phyloP scores from a whole-genome alignment of 2,113 vertebrate genomes.

The Xiphophorus maculatus region DNA sequence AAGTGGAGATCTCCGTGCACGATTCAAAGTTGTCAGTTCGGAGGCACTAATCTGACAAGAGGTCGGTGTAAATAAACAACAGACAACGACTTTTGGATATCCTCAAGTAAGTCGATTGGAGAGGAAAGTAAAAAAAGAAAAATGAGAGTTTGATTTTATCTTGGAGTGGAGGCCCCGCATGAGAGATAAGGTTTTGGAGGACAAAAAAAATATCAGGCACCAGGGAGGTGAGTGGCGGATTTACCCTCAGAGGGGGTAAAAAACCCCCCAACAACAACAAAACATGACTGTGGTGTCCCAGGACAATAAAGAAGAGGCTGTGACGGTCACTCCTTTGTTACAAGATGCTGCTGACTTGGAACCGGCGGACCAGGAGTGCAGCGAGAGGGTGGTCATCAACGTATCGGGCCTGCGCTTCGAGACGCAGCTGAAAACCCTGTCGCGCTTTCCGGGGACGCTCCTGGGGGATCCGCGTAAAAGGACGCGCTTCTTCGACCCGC shows the following conservation, averaged over 20 bases:
- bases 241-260: slow-evolving; percentile 68
- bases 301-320: slow-evolving; percentile 76
- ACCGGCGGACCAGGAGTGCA: slow-evolving; percentile 79
- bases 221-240: slow-evolving; percentile 63
- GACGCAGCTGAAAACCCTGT: slow-evolving; percentile 90
- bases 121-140: not conserved
- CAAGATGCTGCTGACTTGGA: slow-evolving; percentile 69
- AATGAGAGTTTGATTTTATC: slow-evolving; percentile 31
- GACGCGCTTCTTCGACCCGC: slow-evolving; percentile 91
- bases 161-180: slow-evolving; percentile 30
- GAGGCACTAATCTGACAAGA: slow-evolving; percentile 61
- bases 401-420: slow-evolving; percentile 94
- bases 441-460: slow-evolving; percentile 89
- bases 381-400: slow-evolving; percentile 91
- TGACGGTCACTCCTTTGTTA: slow-evolving; percentile 58
- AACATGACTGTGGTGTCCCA: slow-evolving; percentile 77
- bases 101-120: not conserved
- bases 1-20: slow-evolving; percentile 65
- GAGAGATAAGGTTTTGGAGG: slow-evolving; percentile 49
- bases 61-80: slow-evolving; percentile 50
- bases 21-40: slow-evolving; percentile 60
- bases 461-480: slow-evolving; percentile 89
- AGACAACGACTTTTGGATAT: slow-evolving; percentile 19
- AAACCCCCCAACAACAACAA: slow-evolving; percentile 17
- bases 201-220: slow-evolving; percentile 50